These are phyloP conservation scores for Apeltes quadracus DNA, from an alignment of 2,113 vertebrate species.

Conservation along the genomic window DNA sequence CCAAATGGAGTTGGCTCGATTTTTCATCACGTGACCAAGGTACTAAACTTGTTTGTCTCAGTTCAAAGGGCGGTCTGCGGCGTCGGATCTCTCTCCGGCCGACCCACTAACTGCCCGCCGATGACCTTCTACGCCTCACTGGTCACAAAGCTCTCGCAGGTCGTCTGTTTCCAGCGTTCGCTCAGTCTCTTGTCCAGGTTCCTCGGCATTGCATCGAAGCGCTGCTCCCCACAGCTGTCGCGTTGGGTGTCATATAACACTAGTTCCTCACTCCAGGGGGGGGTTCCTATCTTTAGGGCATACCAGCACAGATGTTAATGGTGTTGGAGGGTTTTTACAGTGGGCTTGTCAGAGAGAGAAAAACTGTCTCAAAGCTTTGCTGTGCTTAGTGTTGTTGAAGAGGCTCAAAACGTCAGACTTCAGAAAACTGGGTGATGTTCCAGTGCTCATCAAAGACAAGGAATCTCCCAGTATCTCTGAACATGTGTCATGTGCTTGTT, in stretches of 20 bases:
- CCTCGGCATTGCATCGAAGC: slow-evolving; percentile 36
- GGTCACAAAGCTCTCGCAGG: not conserved
- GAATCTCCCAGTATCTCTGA: not conserved
- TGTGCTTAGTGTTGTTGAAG: slow-evolving; percentile 11
- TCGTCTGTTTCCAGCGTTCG: slow-evolving; percentile 4
- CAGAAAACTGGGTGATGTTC: slow-evolving; percentile 8
- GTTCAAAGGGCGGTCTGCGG: not conserved
- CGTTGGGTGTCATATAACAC: slow-evolving; percentile 26
- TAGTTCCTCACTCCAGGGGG: slow-evolving; percentile 22
- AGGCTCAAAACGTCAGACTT: slow-evolving; percentile 2
- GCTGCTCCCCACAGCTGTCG: slow-evolving; percentile 19
- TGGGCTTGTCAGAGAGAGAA: not conserved
- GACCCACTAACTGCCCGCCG: not conserved
- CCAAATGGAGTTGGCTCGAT: not conserved
- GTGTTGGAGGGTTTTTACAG: slow-evolving; percentile 31
- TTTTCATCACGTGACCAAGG: not conserved
- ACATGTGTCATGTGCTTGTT: slow-evolving; percentile 19
- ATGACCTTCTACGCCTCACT: slow-evolving; percentile 27
- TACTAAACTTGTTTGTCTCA: not conserved
- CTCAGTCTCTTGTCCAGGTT: slow-evolving; percentile 17
- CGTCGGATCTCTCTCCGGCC: slow-evolving; percentile 11
- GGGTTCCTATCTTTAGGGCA: slow-evolving; percentile 16
- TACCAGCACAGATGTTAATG: slow-evolving; percentile 27
- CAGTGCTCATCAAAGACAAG: slow-evolving; percentile 24
- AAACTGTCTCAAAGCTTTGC: slow-evolving; percentile 10